phyloP scores from a whole-genome alignment of 30 jellyfish, hydroid and myxozoan genomes.

The Nemopilema nomurai region DNA sequence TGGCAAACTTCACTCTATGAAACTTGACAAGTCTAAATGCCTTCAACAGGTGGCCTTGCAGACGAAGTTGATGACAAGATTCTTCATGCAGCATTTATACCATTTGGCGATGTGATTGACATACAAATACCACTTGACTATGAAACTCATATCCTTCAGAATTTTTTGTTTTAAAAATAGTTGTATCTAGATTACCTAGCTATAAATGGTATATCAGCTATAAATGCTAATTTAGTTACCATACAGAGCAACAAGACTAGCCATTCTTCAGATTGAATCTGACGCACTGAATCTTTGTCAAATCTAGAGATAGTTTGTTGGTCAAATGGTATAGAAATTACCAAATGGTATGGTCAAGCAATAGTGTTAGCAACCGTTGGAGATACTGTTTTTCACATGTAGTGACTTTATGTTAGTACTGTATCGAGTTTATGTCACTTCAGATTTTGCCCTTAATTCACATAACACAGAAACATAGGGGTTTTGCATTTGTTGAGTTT shows the following conservation, averaged over 20 bases:
- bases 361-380: too few relatives aligned
- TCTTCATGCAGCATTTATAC: conserved; percentile 91
- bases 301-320: too few relatives aligned
- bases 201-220: background rate
- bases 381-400: too few relatives aligned
- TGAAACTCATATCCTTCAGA: conserved; percentile 79
- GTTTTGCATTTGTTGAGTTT: conserved; percentile 93
- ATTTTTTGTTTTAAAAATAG: background rate
- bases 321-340: too few relatives aligned
- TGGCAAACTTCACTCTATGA: background rate
- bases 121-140: conserved; percentile 92
- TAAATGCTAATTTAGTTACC: too few relatives aligned
- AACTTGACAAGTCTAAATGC: background rate
- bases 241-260: too few relatives aligned
- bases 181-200: background rate
- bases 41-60: conserved; percentile 84
- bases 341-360: too few relatives aligned
- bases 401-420: too few relatives aligned
- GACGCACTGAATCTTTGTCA: too few relatives aligned
- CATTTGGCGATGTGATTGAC: conserved; percentile 95
- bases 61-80: conserved; percentile 97
- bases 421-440: background rate
- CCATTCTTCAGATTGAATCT: too few relatives aligned
- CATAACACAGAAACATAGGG: conserved; percentile 75
- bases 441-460: conserved; percentile 8